phyloP scores from a whole-genome alignment of 2,888 invertebrate species.

The Baccha elongata region DNA sequence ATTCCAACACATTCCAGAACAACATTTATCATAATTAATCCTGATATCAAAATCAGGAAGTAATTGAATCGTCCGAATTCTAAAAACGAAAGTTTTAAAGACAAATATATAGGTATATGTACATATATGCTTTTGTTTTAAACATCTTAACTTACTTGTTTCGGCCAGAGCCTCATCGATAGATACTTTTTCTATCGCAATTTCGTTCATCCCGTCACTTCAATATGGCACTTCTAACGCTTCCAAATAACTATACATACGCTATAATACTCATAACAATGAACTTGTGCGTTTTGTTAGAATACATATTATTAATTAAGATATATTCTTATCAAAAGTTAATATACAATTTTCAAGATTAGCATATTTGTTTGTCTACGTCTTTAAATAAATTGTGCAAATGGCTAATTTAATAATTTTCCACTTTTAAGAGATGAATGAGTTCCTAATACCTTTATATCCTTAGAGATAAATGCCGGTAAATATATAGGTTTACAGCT shows the following conservation, averaged over 20 bases:
- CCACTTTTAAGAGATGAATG: no score
- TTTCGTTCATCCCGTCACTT: neutral
- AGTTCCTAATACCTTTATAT: no score
- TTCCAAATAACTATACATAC: no score
- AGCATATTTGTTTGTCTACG: neutral
- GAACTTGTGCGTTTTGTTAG: no score
- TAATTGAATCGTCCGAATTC: slow-evolving; percentile 84
- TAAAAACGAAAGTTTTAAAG: slow-evolving; percentile 64
- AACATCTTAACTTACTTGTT: slow-evolving; percentile 48
- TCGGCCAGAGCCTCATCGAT: slow-evolving; percentile 62
- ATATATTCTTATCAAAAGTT: neutral
- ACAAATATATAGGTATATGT: neutral
- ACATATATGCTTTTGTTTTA: neutral
- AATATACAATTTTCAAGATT: neutral
- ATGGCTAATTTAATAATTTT: no score
- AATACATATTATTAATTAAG: no score
- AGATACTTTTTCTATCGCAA: slow-evolving; percentile 12
- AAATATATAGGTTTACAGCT: no score
- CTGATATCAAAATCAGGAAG: slow-evolving; percentile 82
- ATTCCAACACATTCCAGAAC: slow-evolving; percentile 82
- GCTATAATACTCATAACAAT: no score
- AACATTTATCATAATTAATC: slow-evolving; percentile 83
- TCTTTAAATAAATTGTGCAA: no score
- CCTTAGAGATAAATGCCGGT: no score
- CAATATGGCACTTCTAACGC: slow-evolving; percentile 7